These are phyloP conservation scores for Stenichneumon culpator DNA, from an alignment of 2,888 invertebrate species.

Conservation along the genomic window DNA sequence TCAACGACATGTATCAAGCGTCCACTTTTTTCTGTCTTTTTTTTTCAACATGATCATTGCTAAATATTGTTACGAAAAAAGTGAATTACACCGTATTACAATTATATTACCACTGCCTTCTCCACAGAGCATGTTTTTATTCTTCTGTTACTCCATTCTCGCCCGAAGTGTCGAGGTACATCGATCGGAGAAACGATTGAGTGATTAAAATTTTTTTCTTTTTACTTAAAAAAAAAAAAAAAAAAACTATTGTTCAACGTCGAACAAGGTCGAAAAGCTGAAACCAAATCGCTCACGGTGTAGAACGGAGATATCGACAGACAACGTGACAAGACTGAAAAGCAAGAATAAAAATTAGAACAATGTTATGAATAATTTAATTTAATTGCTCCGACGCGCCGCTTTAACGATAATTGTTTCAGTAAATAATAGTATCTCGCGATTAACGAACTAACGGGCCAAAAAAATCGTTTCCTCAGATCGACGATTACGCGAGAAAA, in stretches of 20 bases:
- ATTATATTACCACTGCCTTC: constrained; percentile 64
- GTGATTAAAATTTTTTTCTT: constrained; percentile 17
- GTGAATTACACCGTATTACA: constrained; percentile 28
- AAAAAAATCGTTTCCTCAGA: constrained; percentile 19
- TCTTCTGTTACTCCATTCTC: constrained; percentile 37
- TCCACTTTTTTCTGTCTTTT: constrained; percentile 33
- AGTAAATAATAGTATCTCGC: constrained; percentile 25
- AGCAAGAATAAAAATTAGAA: constrained; percentile 41
- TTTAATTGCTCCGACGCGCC: constrained; percentile 38
- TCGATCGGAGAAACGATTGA: constrained; percentile 16
- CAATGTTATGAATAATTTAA: constrained; percentile 37
- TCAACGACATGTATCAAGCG: constrained; percentile 35
- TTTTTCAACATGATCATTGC: constrained; percentile 1
- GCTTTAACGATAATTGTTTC: constrained; percentile 42
- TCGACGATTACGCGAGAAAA: constrained; percentile 20
- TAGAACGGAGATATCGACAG: constrained; percentile 60
- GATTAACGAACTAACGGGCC: constrained; percentile 29
- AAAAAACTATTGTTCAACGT: constrained; percentile 21
- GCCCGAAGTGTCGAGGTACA: constrained; percentile 8
- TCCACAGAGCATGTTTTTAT: constrained; percentile 62
- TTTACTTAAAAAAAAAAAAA: constrained; percentile 14
- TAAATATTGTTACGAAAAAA: constrained; percentile 30
- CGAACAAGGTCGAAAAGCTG: constrained; percentile 47
- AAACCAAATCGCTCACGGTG: constrained; percentile 60
- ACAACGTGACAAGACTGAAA: constrained; percentile 75